Evolutionary conservation across 2,797 vertebrate genomes (phyloP).

Genomic region (Liparis tanakae): DNA sequence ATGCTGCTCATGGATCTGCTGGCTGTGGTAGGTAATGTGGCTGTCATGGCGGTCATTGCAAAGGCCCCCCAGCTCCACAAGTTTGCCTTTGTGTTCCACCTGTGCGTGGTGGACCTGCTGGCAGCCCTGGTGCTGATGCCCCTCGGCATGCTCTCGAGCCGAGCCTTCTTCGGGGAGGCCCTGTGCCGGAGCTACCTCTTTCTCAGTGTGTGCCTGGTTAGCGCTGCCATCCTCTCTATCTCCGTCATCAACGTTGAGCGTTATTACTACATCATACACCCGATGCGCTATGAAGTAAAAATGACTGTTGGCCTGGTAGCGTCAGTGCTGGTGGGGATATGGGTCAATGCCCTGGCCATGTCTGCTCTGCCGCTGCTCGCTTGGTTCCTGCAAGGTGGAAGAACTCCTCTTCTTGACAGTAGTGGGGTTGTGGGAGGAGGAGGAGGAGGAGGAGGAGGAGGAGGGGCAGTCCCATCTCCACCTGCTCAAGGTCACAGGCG

Average conservation of each 20-base stretch:
- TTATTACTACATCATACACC: slow-evolving; percentile 97
- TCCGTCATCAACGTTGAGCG: slow-evolving; percentile 98
- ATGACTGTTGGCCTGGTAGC: slow-evolving; percentile 94
- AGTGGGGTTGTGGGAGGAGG: slow-evolving; percentile 62
- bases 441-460: slow-evolving; percentile 63
- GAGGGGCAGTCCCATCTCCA: slow-evolving; percentile 60
- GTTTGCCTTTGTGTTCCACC: slow-evolving; percentile 99
- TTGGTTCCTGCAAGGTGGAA: slow-evolving; percentile 87
- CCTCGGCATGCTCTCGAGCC: slow-evolving; percentile 93
- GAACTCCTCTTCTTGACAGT: slow-evolving; percentile 74
- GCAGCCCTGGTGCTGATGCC: slow-evolving; percentile 97
- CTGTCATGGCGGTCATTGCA: slow-evolving; percentile 95
- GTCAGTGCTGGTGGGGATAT: slow-evolving; percentile 92
- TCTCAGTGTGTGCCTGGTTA: slow-evolving; percentile 95
- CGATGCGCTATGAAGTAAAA: slow-evolving; percentile 98
- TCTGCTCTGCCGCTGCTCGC: slow-evolving; percentile 92
- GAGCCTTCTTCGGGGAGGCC: slow-evolving; percentile 90
- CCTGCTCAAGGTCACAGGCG: slow-evolving; percentile 79
- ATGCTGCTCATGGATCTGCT: slow-evolving; percentile 96
- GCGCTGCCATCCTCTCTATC: slow-evolving; percentile 96
- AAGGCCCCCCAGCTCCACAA: slow-evolving; percentile 95
- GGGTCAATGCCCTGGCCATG: slow-evolving; percentile 96
- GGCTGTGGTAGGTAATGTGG: slow-evolving; percentile 93
- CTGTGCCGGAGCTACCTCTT: slow-evolving; percentile 95
- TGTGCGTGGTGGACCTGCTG: slow-evolving; percentile 97